These are phyloP conservation scores for Hydropsyche tenuis DNA, from an alignment of 1,140 invertebrate species.

Conservation along the genomic window DNA sequence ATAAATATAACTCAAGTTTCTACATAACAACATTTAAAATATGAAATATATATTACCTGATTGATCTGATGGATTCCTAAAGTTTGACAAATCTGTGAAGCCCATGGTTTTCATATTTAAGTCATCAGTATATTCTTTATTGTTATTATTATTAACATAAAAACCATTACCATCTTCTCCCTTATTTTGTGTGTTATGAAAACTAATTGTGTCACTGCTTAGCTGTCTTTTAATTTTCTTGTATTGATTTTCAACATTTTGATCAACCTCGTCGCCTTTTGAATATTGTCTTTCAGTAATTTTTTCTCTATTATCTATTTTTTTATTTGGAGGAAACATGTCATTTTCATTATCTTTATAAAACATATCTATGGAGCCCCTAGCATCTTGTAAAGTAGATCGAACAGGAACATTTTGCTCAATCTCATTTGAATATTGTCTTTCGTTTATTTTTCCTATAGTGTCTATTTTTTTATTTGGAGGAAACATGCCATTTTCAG, in stretches of 20 bases:
- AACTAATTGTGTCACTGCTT: constrained; percentile 63
- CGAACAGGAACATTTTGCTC: constrained; percentile 63
- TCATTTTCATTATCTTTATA: constrained; percentile 65
- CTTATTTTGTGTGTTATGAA: constrained; percentile 64
- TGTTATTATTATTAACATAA: constrained; percentile 63
- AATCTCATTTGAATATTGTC: constrained; percentile 47
- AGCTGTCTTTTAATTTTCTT: constrained; percentile 62
- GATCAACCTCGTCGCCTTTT: constrained; percentile 45
- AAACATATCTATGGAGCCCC: constrained; percentile 73
- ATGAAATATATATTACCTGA: constrained; percentile 52
- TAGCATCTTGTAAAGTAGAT: constrained; percentile 76
- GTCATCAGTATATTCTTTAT: constrained; percentile 63
- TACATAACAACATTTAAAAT: no score
- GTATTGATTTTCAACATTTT: constrained; percentile 53
- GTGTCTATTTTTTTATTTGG: constrained; percentile 36
- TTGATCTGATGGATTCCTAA: constrained; percentile 64
- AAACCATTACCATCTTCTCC: constrained; percentile 58
- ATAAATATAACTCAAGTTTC: constrained; percentile 6
- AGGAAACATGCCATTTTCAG: constrained; percentile 52
- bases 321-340: constrained; percentile 33
- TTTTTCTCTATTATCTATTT: constrained; percentile 32
- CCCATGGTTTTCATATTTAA: constrained; percentile 68
- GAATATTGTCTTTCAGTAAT: constrained; percentile 45
- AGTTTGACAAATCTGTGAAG: constrained; percentile 73
- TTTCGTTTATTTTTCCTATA: constrained; percentile 32